Conservation (phyloP, 2,888 invertebrate genomes). For the Tanypteryx hageni region DNA sequence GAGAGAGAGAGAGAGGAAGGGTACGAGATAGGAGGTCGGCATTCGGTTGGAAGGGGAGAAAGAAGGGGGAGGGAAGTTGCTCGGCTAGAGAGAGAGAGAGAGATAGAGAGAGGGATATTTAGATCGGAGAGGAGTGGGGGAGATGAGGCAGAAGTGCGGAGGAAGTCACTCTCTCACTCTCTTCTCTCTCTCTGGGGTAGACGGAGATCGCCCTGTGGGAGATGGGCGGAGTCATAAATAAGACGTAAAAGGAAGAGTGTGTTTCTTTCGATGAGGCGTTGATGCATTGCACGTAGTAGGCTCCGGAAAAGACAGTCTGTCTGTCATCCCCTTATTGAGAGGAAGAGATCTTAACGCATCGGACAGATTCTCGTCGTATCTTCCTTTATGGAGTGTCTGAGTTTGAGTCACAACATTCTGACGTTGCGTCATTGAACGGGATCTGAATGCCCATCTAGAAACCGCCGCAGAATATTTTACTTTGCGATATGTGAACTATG, state of each 20-base stretch:
- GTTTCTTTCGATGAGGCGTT: slow-evolving; percentile 44
- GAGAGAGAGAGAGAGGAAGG: not conserved
- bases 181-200: not conserved
- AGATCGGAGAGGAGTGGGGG: not conserved
- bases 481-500: no score
- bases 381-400: no score
- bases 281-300: not conserved
- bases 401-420: no score
- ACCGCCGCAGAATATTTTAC: no score
- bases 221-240: slow-evolving; percentile 47
- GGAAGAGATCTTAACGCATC: no score
- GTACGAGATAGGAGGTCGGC: not conserved
- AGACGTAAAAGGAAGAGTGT: slow-evolving; percentile 51
- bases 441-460: no score
- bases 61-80: not conserved
- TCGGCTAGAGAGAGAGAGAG: not conserved
- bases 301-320: not conserved
- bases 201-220: not conserved
- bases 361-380: no score
- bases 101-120: not conserved
- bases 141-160: not conserved
- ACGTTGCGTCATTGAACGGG: no score
- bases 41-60: no score
- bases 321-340: no score
- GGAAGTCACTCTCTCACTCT: not conserved